phyloP scores from a whole-genome alignment of 2,797 vertebrate genomes.

The Liasis olivaceus region DNA sequence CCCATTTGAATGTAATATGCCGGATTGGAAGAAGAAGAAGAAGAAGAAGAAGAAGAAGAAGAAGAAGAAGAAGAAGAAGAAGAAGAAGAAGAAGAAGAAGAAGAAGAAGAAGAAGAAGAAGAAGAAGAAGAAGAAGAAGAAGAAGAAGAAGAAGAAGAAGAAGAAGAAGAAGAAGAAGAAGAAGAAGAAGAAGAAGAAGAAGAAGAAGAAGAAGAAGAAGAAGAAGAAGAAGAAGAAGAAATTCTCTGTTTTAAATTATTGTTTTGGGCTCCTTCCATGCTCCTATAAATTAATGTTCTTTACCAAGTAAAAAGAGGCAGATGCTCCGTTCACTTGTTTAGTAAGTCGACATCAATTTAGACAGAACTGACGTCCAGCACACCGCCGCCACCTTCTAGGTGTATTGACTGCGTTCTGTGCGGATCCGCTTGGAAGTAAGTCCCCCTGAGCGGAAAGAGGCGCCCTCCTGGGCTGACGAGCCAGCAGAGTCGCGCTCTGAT shows the following conservation, averaged over 20 bases:
- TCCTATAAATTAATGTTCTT: background rate
- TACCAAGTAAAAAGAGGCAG: background rate
- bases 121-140: background rate
- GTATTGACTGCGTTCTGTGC: background rate
- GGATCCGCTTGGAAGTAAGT: background rate
- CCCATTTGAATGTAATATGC: background rate
- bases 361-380: background rate
- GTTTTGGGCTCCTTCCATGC: background rate
- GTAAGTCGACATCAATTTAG: background rate
- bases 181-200: background rate
- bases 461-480: too few relatives aligned
- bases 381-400: background rate
- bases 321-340: background rate
- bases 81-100: too few relatives aligned
- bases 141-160: too few relatives aligned
- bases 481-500: too few relatives aligned
- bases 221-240: too few relatives aligned
- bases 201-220: too few relatives aligned
- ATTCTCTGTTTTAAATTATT: background rate
- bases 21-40: background rate
- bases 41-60: too few relatives aligned
- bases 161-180: too few relatives aligned
- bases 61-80: too few relatives aligned
- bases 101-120: too few relatives aligned
- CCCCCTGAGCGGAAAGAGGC: background rate